Percentiles rank a stretch among this genome's conserved stretches.
phyloP scores from a whole-genome alignment of 1,140 invertebrate species.

The Heliconius hermathena region DNA sequence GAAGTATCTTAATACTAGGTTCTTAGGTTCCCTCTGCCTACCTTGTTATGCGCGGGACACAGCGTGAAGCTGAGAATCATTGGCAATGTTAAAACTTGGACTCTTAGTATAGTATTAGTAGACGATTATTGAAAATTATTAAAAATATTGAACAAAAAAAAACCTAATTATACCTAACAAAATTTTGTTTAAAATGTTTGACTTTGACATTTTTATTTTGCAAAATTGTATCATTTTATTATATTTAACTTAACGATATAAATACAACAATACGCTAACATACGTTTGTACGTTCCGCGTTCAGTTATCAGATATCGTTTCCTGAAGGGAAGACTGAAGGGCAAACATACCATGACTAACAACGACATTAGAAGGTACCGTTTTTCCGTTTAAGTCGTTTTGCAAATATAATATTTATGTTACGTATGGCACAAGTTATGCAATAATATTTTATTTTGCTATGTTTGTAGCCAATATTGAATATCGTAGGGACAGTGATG shows the following conservation, averaged over 20 bases:
- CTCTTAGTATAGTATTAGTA: too few species aligned
- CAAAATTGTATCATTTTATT: background rate
- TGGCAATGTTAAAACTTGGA: too few species aligned
- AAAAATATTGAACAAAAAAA: too few species aligned
- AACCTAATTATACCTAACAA: too few species aligned
- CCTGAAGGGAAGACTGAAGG: slow-evolving; percentile 15
- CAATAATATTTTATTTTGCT: background rate
- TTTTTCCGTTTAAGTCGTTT: background rate
- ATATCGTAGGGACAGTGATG: background rate
- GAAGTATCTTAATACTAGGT: too few species aligned
- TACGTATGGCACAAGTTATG: background rate
- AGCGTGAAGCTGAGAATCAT: too few species aligned
- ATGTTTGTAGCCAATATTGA: background rate
- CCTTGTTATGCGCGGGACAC: too few species aligned
- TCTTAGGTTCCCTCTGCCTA: too few species aligned
- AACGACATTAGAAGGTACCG: slow-evolving; percentile 12
- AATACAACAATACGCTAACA: background rate
- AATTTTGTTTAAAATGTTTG: background rate
- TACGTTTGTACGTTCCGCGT: background rate
- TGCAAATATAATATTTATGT: background rate
- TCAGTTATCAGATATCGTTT: slow-evolving; percentile 16
- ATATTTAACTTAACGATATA: background rate
- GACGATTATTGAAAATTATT: too few species aligned
- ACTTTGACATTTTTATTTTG: background rate
- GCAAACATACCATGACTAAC: slow-evolving; percentile 15